Evolutionary conservation across 2,888 invertebrate genomes (phyloP), one percentile per base, ranked within the genome.

Genomic region (Pandemis corylana): DNA sequence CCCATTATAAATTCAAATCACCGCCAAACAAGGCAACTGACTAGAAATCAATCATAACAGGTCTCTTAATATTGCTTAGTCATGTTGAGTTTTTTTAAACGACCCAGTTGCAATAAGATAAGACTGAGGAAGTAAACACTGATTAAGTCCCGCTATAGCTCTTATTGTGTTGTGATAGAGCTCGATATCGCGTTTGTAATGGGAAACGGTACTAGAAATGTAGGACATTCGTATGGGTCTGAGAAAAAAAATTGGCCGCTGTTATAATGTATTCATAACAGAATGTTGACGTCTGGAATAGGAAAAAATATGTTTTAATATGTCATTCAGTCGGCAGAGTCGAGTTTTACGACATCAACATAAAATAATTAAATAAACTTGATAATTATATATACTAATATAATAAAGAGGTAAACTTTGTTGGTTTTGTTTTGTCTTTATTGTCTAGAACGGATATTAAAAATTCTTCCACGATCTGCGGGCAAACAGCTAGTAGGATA

Each of bases 21-120:
- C 61, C 7, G 36, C 61, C 12, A 13, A 67, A 68, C 72, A 44
- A 44, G 67, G 64, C 44, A 44, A 42, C 44, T 44, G 64, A 20
- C 64, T 66, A 66, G 44, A 67, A 41, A 70, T 70, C 69, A 70
- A 71, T 75, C 70, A 70, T 70, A 68, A 59, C 62, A 53, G 53
- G 65, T 70, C 70, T 41, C 41, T 62, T 66, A 74, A 70, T 46
- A 56, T 10, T 68, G 68, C 44, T 70, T 62, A 66, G 70, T 74
- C 74, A 74, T 66, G 66, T 53, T 10, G 1, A 10, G 9, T 61
- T 74, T 65, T 65, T 73, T 62, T 36, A 64, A 69, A n/a, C 65
- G 36, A 62, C 62, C 56, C 28, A 61, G 53, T 62, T 49, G 61
- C 62, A 36, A 61, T 66, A 67, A 72, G 65, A 61, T 67, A 49